Evolutionary conservation across 2,888 invertebrate genomes (phyloP), one percentile per base, ranked within the genome.

Genomic region (Ditula angustiorana): DNA sequence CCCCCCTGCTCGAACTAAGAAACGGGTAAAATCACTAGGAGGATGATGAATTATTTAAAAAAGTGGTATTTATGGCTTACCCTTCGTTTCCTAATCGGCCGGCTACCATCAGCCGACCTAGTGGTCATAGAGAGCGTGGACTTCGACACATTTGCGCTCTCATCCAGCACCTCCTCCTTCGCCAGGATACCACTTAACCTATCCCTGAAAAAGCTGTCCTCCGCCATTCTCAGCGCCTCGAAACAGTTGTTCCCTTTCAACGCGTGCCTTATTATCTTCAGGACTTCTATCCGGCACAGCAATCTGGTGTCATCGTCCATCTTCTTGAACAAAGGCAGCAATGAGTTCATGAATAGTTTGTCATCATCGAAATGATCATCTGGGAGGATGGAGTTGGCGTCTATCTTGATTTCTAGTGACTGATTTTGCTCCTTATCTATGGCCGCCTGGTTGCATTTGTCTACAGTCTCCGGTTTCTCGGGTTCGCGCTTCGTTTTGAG

Each of bases 351-450:
- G 41, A 92, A 92, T 0, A 89, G 71, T 66, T 82, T 89, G 33
- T 92, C 92, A 13, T 92, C 92, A 24, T 91, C 86, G 3, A 92
- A 90, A 69, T 92, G 86, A 28, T 91, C 92, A 37, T 90, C 90
- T 0, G 92, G 91, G 0, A 91, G 69, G 1, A 92, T 91, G 0
- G 86, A 79, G 66, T 91, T 92, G 0, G 89, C 86, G 52, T 92
- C 92, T 0, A 90, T 88, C 75, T 89, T 91, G 56, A 88, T 88
- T 69, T 91, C 90, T 2, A 90, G 53, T 0, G 86, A 78, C 0
- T 75, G 68, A n/a, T n/a, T n/a, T 23, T 77, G 82, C 52, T 82
- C 86, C 0, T 80, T 76, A 10, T 79, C 78, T 50, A 84, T 80
- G 4, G 79, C 78, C 0, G 78, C 82, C 71, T 90, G 90, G 71